Base-by-base conservation (phyloP, 1,140 invertebrate species). In the Pseudomyrmex flavicornis region DNA sequence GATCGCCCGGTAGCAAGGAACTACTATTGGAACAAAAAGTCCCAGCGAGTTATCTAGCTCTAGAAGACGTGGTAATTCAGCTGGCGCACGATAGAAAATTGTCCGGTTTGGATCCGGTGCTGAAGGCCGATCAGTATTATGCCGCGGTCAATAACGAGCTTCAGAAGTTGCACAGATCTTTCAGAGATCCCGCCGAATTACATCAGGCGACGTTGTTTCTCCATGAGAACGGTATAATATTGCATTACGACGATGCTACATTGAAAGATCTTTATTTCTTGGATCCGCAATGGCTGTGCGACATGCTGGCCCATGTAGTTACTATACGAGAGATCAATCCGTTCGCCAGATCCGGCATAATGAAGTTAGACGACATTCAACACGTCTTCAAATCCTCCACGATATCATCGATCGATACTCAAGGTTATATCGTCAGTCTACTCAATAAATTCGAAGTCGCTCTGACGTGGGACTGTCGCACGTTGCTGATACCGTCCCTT, bases 371-470 rank as follows among this genome's bases (percentile, higher is more conserved):
- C 76, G 98, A 99, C 93, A 95, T 99, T n/a, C 97, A 98, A 88
- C 96, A 98, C 90, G 96, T 99, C 5, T 99, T 99, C 93, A 98
- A 99, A 92, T 97, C 94, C 0, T 95, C 89, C 65, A 95, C 88
- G 74, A 95, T 92, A 94, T 96, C 91, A 89, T 95, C 95, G 0
- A 93, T 95, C 2, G 96, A 97, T 86, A 96, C 96, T 1, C 95
- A 96, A 88, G 96, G 96, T n/a, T 98, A 99, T 87, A 97, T 98
- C 56, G 96, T 99, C 2, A 98, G 96, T 91, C 94, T 99, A 10
- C 94, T 99, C 52, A 98, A 98, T 93, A 99, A 99, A 95, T 99
- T 99, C 94, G 99, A 99, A 94, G 97, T 99, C 44, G 99, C 99
- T 0, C 94, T 99, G 13, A 98, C 98, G n/a, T 99, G 98, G 98